Evolutionary conservation across 2,113 vertebrate species (phyloP), one percentile per base, ranked within the genome.

Genomic region (Girardinichthys multiradiatus): DNA sequence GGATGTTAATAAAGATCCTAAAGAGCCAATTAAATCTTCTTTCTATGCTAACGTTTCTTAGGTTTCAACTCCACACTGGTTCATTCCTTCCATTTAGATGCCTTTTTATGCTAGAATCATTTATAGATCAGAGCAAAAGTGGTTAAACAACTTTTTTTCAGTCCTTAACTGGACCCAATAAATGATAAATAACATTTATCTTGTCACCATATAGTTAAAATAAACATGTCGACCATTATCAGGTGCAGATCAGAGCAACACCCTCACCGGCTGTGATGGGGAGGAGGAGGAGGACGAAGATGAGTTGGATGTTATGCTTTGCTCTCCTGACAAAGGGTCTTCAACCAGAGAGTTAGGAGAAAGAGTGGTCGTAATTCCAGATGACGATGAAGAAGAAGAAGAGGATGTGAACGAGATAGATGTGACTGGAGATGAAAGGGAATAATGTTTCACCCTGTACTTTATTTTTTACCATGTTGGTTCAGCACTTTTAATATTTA

Each of bases 401-500:
- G 86, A 91, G 2, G 78, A 85, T 8, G 24, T 13, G 27, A 58
- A 35, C 0, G 89, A 80, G 8, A 79, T 90, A 9, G 90, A 93
- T 21, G 91, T 93, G 57, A 93, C 85, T 8, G 93, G 89, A 78
- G 89, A 90, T 48, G 79, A 93, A n/a, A 65, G 74, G 1, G 81
- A 90, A 19, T 88, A 28, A 83, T 31, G 0, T 15, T 59, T 58
- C 27, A 51, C 24, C 21, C 1, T 35, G 64, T 51, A 33, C 26
- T 0, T 82, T 30, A 45, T 57, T 51, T 62, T 39, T 45, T 12
- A 45, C 42, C 4, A 31, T 30, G 59, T 19, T 28, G 13, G 51
- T 54, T 42, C 19, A 33, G 28, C 65, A 54, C 29, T 67, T 54
- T 57, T 48, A 5, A 14, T 27, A 19, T 48, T 76, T n/a, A 29